These are phyloP conservation scores for Lycodopsis pacificus DNA, from an alignment of 2,797 vertebrate genomes.

Conservation along the genomic window DNA sequence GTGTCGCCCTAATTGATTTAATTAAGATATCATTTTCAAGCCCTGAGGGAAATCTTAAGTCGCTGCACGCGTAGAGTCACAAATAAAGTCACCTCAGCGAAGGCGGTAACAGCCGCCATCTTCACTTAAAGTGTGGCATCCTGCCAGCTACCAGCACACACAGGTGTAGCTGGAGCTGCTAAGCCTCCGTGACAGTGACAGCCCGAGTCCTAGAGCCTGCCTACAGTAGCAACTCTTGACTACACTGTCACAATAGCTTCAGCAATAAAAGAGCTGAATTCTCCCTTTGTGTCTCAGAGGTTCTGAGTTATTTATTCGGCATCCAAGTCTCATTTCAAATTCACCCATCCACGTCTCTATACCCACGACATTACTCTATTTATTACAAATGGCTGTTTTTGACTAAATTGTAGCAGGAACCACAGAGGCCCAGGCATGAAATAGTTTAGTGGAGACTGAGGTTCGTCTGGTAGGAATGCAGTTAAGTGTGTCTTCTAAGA, in stretches of 20 bases:
- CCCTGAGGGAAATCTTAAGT: conserved; percentile 42
- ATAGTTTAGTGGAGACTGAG: neutral
- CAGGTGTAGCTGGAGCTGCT: conserved; percentile 48
- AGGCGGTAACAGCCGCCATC: conserved; percentile 35
- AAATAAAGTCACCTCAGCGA: conserved; percentile 28
- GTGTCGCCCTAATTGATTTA: conserved; percentile 59
- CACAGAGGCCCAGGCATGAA: neutral
- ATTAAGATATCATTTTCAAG: conserved; percentile 63
- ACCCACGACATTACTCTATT: neutral
- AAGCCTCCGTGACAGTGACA: conserved; percentile 44
- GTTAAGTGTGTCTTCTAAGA: conserved; percentile 1
- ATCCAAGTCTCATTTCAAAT: conserved; percentile 12
- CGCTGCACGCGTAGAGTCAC: conserved; percentile 1
- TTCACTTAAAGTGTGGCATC: conserved; percentile 45
- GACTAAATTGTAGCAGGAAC: neutral
- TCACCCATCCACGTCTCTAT: neutral
- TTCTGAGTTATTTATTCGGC: conserved; percentile 5
- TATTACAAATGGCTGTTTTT: neutral
- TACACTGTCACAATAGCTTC: conserved; percentile 20
- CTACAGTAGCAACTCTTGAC: conserved; percentile 18
- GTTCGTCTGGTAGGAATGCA: neutral
- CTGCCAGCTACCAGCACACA: conserved; percentile 50
- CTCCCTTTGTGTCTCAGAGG: conserved; percentile 14
- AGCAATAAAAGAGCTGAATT: neutral
- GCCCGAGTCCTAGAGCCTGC: conserved; percentile 24